Evolutionary conservation across 2,797 vertebrate species (phyloP).

Genomic region (Chloroceryle inda): DNA sequence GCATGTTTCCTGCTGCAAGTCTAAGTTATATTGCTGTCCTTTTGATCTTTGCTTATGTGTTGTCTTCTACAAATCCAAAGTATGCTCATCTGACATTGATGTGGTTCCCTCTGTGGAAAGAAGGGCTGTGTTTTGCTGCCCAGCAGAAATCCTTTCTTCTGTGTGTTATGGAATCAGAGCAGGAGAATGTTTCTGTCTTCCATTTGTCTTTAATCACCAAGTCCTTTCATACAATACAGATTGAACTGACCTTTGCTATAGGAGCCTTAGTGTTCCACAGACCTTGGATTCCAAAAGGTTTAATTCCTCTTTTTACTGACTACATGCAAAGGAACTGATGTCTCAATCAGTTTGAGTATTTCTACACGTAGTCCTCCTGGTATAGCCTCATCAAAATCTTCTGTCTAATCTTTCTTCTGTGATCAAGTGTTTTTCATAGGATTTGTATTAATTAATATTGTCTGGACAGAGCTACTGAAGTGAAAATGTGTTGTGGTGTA

Average conservation of each 20-base stretch:
- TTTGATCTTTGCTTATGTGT: background rate
- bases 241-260: background rate
- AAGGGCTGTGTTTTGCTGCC: background rate
- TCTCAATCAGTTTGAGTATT: background rate
- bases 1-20: background rate
- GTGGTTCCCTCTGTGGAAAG: background rate
- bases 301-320: background rate
- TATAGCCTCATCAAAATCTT: background rate
- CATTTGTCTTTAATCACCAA: background rate
- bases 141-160: background rate
- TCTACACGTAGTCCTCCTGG: background rate
- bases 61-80: background rate
- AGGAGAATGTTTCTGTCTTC: background rate
- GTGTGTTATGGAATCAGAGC: background rate
- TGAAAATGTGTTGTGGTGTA: background rate
- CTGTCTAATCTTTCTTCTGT: background rate
- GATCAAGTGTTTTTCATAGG: background rate
- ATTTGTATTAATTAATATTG: background rate
- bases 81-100: accelerated
- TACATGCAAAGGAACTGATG: background rate
- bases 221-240: background rate
- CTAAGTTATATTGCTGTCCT: background rate
- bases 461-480: background rate
- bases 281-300: background rate
- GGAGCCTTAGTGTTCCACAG: background rate